Evolutionary conservation across 2,888 invertebrate species (phyloP), one percentile per base, ranked within the genome.

Genomic region (Harpagoxenus sublaevis): DNA sequence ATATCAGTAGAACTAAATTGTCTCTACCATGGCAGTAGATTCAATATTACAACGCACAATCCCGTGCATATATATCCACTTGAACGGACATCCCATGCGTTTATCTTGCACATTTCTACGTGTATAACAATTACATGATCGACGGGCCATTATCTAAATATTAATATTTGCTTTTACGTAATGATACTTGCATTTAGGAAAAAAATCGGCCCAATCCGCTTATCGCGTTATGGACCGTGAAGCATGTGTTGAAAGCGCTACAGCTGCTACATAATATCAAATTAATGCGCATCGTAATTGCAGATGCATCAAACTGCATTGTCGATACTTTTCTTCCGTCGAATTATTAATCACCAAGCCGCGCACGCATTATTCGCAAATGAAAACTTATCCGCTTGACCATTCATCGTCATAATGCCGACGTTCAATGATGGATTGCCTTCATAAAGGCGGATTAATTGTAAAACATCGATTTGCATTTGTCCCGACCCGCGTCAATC

Each of bases 371-470:
- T 71, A 81, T 81, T 81, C 60, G 71, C 60, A 71, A 81, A 71
- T 71, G 71, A 71, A 81, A 81, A 81, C 79, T 81, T 81, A 81
- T 81, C 79, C 79, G 79, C 71, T 60, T 57, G 60, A 71, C 71
- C 79, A 81, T 81, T 81, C 79, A 81, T 81, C 79, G 79, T 81
- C 79, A 81, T 81, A 81, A 81, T 81, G 60, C 71, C 79, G 71
- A 79, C 79, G 28, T 48, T 28, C 71, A 71, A 71, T 81, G 71
- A 81, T 81, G 71, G 48, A 81, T 81, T 60, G 71, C 79, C 48
- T 73, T 81, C 79, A 62, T 81, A 71, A 71, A 81, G 79, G 60
- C 57, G 71, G 79, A 81, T 81, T 81, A 81, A 81, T 81, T 60
- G 48, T 71, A 81, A 81, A 81, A 71, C 79, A 81, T 81, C 60